Evolutionary conservation across 2,797 vertebrate species (phyloP).

Genomic region (Sebastiscus albofasciatus): DNA sequence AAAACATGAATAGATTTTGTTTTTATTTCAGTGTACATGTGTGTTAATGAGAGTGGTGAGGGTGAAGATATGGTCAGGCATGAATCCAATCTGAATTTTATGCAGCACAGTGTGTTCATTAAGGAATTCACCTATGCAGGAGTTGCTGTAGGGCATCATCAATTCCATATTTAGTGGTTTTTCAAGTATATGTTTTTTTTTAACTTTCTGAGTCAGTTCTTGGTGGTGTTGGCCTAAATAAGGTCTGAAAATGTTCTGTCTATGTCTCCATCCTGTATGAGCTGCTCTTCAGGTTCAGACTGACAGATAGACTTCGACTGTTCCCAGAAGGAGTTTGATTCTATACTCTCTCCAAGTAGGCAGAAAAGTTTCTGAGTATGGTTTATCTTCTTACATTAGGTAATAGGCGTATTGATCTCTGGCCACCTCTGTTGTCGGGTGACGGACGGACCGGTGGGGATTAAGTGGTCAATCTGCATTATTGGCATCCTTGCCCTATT

Average conservation of each 20-base stretch:
- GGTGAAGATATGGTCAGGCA: neutral
- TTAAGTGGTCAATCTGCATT: constrained; percentile 79
- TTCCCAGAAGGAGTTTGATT: neutral
- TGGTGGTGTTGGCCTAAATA: neutral
- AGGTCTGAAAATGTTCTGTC: neutral
- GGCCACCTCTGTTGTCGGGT: constrained; percentile 61
- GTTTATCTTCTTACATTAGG: constrained; percentile 37
- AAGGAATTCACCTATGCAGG: neutral
- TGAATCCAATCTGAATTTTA: neutral
- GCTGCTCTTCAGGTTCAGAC: neutral
- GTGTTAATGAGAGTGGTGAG: neutral
- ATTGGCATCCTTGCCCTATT: constrained; percentile 64
- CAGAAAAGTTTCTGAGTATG: too few species aligned
- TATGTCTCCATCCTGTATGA: neutral
- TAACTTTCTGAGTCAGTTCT: neutral
- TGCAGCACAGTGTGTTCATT: neutral
- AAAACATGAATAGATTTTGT: neutral
- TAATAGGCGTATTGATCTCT: constrained; percentile 71
- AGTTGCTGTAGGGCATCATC: neutral
- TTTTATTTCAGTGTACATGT: neutral
- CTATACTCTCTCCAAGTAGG: neutral
- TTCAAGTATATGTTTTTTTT: neutral
- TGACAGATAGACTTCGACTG: neutral
- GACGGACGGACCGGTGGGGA: constrained; percentile 58
- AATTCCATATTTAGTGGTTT: neutral